phyloP scores from a whole-genome alignment of 2,797 vertebrate species.

The Brachyrhaphis roseni region DNA sequence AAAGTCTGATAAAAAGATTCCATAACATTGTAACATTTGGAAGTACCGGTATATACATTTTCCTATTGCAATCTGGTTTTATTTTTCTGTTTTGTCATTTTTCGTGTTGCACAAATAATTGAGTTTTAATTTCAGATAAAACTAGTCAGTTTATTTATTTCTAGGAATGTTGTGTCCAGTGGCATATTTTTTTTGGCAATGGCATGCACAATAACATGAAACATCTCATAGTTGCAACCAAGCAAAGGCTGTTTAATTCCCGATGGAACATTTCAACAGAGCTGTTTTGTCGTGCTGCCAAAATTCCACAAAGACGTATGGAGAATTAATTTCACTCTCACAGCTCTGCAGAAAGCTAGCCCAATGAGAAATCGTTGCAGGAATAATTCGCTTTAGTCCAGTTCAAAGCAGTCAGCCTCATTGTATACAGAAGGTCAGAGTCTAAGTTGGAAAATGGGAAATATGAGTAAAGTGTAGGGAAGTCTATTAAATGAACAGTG shows the following conservation, averaged over 20 bases:
- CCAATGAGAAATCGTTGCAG: slow-evolving; percentile 55
- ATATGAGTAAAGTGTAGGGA: slow-evolving; percentile 36
- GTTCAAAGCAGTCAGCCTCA: slow-evolving; percentile 39
- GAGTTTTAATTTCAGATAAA: slow-evolving; percentile 1
- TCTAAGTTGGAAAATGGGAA: slow-evolving; percentile 50
- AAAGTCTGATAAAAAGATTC: not conserved
- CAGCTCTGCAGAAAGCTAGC: slow-evolving; percentile 47
- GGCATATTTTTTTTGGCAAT: not conserved
- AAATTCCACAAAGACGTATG: slow-evolving; percentile 65
- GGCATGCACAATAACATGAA: not conserved
- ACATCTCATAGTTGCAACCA: slow-evolving; percentile 41
- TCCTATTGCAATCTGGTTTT: slow-evolving; percentile 36
- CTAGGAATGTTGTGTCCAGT: not conserved
- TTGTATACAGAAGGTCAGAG: slow-evolving; percentile 52
- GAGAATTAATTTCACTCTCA: slow-evolving; percentile 66
- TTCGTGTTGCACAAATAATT: slow-evolving; percentile 19
- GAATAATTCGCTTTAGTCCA: slow-evolving; percentile 53
- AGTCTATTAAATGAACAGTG: slow-evolving; percentile 43
- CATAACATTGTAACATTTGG: slow-evolving; percentile 42
- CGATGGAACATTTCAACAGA: slow-evolving; percentile 53
- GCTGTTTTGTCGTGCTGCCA: slow-evolving; percentile 59
- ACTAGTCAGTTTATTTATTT: not conserved
- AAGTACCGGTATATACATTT: slow-evolving; percentile 44
- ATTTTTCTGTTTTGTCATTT: slow-evolving; percentile 36
- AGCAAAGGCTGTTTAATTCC: slow-evolving; percentile 54